Evolutionary conservation across 53 echinoderm and acorn worm genomes (phyloP), one percentile per base, ranked within the genome.

Genomic region (Echinometra lucunter): DNA sequence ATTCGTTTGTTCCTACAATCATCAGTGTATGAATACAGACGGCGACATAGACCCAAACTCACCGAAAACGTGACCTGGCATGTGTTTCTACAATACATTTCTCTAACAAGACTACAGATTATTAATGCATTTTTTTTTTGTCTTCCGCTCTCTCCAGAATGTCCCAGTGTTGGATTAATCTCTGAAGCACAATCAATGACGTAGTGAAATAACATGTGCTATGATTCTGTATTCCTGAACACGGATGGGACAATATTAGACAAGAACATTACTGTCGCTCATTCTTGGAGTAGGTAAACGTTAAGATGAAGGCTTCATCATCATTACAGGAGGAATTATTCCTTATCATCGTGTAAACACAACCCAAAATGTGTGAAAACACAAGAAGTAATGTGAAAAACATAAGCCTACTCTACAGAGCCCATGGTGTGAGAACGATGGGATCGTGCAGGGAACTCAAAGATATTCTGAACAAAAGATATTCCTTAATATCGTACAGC

Each of bases 171-270:
- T 35, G 78, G 40, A 42, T 78, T 18, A 78, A 78, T 42, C 38
- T 78, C 78, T 35, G 40, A 78, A 37, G 35, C 42, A 78, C 19
- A 78, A 78, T 78, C 78, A 78, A 42, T 13, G 38, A 19, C 18
- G 38, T 21, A 6, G 18, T 42, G 17, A 78, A 21, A 42, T 42
- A 23, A 78, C 42, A 42, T 78, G 19, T 4, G 21, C 4, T 78
- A 18, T 78, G 38, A 32, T 72, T 13, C 32, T 32, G 13, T 72
- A 72, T 72, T 72, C 72, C 72, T 72, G 72, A 32, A 72, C 72
- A 72, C 72, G 72, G 28, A 72, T 72, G 3, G 35, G 72, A 72
- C 72, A 35, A 72, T 72, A 72, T 72, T 72, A 72, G 72, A 72
- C 35, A 25, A 72, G 35, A 72, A 72, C 72, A 72, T 72, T 35